phyloP scores from a whole-genome alignment of 2,797 vertebrate genomes.

The Steatocranus sp. region DNA sequence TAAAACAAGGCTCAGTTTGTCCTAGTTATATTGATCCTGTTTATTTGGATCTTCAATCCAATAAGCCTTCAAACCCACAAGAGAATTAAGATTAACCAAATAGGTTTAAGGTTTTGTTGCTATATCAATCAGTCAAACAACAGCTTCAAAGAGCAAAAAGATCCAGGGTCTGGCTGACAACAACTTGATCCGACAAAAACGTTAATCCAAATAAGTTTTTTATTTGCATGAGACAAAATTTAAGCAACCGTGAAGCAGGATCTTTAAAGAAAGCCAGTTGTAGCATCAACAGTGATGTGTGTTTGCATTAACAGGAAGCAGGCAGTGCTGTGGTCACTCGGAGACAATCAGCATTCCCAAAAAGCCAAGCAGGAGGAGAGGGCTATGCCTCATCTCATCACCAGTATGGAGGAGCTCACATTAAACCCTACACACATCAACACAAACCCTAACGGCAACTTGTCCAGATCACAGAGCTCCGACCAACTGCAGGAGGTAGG shows the following conservation, averaged over 20 bases:
- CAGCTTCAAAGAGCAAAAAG: background rate
- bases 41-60: background rate
- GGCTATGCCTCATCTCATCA: constrained; percentile 79
- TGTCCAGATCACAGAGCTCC: constrained; percentile 64
- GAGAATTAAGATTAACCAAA: background rate
- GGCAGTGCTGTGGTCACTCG: constrained; percentile 83
- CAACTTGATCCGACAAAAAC: background rate
- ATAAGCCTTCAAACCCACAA: background rate
- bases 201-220: background rate
- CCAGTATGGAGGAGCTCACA: constrained; percentile 82
- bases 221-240: background rate
- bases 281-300: background rate
- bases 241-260: background rate
- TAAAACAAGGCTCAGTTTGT: background rate
- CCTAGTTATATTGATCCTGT: background rate
- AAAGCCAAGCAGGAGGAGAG: constrained; percentile 73
- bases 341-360: constrained; percentile 81
- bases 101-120: background rate
- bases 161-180: background rate
- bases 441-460: constrained; percentile 47
- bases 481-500: constrained; percentile 80
- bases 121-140: background rate
- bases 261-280: background rate
- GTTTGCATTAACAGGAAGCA: constrained; percentile 80
- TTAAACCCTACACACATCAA: constrained; percentile 53